phyloP scores from a whole-genome alignment of 2,113 vertebrate genomes.

The Corythornis vintsioides region DNA sequence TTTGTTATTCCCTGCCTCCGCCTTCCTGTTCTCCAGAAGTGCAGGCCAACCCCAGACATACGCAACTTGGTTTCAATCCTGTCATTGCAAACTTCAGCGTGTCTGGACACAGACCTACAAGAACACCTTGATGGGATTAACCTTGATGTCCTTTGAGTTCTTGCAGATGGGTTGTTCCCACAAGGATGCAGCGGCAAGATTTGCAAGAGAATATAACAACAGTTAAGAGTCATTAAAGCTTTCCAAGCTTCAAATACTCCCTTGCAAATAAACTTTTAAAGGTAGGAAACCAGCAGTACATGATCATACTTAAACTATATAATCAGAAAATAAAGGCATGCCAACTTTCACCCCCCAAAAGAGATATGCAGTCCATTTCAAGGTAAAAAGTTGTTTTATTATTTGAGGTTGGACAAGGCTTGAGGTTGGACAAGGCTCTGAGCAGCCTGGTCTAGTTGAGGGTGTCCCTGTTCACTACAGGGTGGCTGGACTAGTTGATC shows the following conservation, averaged over 20 bases:
- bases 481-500: no score
- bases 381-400: not conserved
- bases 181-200: fast-evolving
- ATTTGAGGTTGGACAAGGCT: no score
- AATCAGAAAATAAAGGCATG: not conserved
- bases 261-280: not conserved
- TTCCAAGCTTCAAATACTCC: not conserved
- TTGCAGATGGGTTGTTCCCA: not conserved
- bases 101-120: not conserved
- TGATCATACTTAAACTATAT: not conserved
- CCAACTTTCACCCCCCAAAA: not conserved
- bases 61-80: not conserved
- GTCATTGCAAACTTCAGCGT: not conserved
- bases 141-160: not conserved
- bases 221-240: not conserved
- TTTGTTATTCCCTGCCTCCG: not conserved
- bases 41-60: not conserved
- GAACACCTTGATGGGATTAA: not conserved
- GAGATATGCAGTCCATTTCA: not conserved
- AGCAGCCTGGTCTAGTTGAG: no score
- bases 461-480: no score
- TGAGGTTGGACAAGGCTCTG: no score
- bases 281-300: not conserved
- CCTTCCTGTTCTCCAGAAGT: not conserved
- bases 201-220: not conserved